Base-by-base conservation (phyloP, 2,113 vertebrate genomes). In the Gavialis gangeticus region DNA sequence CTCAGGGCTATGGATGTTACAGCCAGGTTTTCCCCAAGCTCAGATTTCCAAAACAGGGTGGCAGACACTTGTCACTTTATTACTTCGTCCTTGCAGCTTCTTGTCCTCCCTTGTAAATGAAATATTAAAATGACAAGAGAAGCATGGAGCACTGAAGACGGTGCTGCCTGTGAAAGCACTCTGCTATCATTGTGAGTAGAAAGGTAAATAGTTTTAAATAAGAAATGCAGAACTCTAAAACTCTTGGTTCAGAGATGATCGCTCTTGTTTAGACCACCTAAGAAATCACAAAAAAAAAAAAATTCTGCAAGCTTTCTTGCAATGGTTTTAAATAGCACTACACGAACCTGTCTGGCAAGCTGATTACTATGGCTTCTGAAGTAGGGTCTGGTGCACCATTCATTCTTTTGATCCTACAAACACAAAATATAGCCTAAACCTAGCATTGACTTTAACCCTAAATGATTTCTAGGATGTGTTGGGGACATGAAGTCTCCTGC, bases 341-440 rank as follows among this genome's bases (percentile, higher is more conserved):
- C 94, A 82, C 82, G 94, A 86, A 91, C 93, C 80, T 58, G 25
- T 14, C 9, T 67, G 9, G 81, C 21, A 89, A 96, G 95, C 90
- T 92, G 90, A 90, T 93, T 88, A 89, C 76, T 82, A 4, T 88
- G 66, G 76, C 34, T 46, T 89, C 71, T 59, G 81, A 5, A 69
- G 88, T 5, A 76, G 87, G 77, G 80, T 78, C 90, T 92, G 55
- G 78, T 76, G 85, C 83, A 0, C 78, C 83, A 0, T 71, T 97
- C 91, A 97, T 96, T 96, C 95, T 94, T 96, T 92, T 96, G 96
- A 93, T 81, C 91, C 91, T 88, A 10, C 60, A 27, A 67, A 58
- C 54, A 88, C 95, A 95, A 97, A 97, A 96, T 96, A 96, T 96
- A 97, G 37, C 91, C 86, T 62, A 92, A 94, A 90, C 67, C 86